Percentiles rank a stretch among this genome's conserved stretches.
Conservation (phyloP, 2,888 invertebrate genomes). For the Zygothrica quintamaculata region DNA sequence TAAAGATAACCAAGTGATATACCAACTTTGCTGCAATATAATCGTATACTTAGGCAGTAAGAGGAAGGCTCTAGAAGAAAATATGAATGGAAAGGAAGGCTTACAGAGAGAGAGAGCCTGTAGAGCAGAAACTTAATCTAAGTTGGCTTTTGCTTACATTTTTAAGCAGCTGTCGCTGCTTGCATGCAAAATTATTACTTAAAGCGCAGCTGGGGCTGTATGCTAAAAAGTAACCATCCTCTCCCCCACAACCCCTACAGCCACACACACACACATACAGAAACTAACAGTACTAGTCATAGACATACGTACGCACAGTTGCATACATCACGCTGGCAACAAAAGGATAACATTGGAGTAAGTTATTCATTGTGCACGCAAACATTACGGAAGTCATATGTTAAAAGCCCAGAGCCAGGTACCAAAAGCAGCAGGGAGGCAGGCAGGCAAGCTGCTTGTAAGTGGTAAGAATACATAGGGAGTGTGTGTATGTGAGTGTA, state of each 20-base stretch:
- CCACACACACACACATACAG: constrained; percentile 6
- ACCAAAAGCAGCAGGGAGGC: constrained; percentile 53
- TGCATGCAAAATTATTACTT: constrained; percentile 79
- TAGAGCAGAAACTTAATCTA: constrained; percentile 55
- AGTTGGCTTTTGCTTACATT: constrained; percentile 65
- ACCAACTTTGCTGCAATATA: background rate
- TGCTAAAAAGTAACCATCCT: constrained; percentile 3
- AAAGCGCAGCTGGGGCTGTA: constrained; percentile 75
- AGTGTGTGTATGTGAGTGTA: no score
- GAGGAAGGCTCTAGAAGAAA: background rate
- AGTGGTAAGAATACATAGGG: no score
- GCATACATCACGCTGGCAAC: constrained; percentile 66
- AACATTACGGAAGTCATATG: constrained; percentile 81
- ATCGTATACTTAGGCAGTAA: background rate
- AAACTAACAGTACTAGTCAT: no score
- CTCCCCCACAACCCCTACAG: background rate
- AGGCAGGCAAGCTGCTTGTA: no score
- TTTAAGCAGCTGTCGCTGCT: constrained; percentile 76
- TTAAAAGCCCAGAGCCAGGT: constrained; percentile 71
- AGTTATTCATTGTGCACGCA: constrained; percentile 81
- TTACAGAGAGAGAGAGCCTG: constrained; percentile 21
- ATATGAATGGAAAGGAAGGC: constrained; percentile 2
- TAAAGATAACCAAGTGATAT: background rate
- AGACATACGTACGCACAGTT: constrained; percentile 44
- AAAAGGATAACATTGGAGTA: constrained; percentile 80